These are phyloP conservation scores for Diarsia brunnea DNA, from an alignment of 2,888 invertebrate species.

Conservation along the genomic window DNA sequence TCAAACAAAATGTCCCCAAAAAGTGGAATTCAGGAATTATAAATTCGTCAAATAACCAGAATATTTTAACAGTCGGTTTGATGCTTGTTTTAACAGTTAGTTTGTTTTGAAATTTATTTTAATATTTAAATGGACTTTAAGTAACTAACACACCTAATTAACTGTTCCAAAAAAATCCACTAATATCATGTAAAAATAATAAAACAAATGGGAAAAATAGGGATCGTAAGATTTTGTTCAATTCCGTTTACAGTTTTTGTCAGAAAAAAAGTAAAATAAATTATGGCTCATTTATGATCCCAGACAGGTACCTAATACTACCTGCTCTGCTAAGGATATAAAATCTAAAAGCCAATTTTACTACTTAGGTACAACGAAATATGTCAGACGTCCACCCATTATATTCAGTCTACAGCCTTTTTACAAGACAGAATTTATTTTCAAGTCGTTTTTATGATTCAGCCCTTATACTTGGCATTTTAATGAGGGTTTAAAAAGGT, in stretches of 20 bases:
- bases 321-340: neutral
- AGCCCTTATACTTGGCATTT: conserved; percentile 79
- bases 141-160: neutral
- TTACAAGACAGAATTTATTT: conserved; percentile 63
- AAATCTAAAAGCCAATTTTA: conserved; percentile 31
- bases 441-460: conserved; percentile 77
- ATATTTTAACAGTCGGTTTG: neutral
- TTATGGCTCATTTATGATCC: neutral
- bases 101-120: no score
- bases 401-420: conserved; percentile 39
- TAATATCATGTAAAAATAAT: no score
- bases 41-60: conserved; percentile 9
- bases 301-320: neutral
- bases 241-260: neutral
- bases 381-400: conserved; percentile 33
- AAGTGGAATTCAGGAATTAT: neutral
- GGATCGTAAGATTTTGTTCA: neutral
- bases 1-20: conserved; percentile 17
- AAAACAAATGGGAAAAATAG: neutral
- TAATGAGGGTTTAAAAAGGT: conserved; percentile 81
- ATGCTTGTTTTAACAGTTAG: neutral
- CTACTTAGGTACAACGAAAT: conserved; percentile 12
- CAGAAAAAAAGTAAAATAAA: neutral
- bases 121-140: neutral
- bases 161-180: neutral